Base-by-base conservation (phyloP, 64 coral and sea anemone species). In the Montipora efflorescens region DNA sequence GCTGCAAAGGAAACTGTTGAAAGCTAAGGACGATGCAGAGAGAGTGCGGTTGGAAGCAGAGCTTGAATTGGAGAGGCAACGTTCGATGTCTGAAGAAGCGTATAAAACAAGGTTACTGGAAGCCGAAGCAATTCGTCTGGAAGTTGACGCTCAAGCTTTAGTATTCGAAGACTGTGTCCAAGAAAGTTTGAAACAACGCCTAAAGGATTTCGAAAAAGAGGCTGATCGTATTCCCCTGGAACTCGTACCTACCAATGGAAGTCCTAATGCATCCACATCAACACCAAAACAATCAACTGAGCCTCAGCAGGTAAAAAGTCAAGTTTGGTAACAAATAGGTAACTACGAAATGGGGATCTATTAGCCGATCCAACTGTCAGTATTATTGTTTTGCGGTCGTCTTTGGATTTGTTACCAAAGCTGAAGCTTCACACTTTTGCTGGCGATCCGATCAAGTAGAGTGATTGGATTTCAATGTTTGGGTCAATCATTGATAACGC, bases 381-480 rank as follows among this genome's bases (percentile, higher is more conserved):
- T 28, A 28, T 0, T 28, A 28, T 28, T 28, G 25, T 28, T 28
- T 28, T 28, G 25, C 0, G 25, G 25, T 28, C 81, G 5, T 84
- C n/a, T 25, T 64, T 36, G 47, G 78, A 84, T 4, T 8, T 20
- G 15, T 64, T 84, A 28, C 55, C 58, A 59, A 84, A 84, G 55
- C 44, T 84, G 64, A 87, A 72, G 57, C 59, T 87, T 45, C 14
- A 67, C 14, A 66, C 59, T 15, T 87, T 72, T 48, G 44, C 48
- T 86, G 23, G 82, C 14, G 82, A 86, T 86, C 82, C 82, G 36
- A 86, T 71, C 62, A 5, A 53, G 44, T 87, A 46, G 83, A 47
- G 28, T 68, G 83, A 87, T 67, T 87, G 64, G 83, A 70, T 87
- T 19, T 87, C 66, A 87, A 87, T 87, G 83, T 87, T 79, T 12